Conservation (phyloP, 2,797 vertebrate genomes). For the Myripristis murdjan region DNA sequence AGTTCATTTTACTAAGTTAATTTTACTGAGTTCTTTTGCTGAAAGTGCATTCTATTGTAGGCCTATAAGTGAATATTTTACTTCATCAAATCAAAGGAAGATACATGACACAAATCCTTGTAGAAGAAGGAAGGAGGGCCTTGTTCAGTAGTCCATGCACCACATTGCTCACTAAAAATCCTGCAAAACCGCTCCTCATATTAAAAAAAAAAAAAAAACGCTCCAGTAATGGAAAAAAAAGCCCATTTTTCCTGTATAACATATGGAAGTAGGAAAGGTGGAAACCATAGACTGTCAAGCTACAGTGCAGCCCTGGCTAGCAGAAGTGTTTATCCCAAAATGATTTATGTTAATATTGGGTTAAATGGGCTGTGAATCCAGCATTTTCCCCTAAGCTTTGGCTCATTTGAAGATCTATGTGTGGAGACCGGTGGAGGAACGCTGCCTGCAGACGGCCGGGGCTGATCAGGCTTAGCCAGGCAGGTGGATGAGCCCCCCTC, state of each 20-base stretch:
- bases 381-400: conserved; percentile 70
- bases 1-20: too few relatives aligned
- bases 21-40: neutral
- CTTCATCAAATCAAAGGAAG: neutral
- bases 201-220: conserved; percentile 36
- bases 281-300: conserved; percentile 41
- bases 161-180: neutral
- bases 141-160: conserved; percentile 7
- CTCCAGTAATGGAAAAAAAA: conserved; percentile 27
- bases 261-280: conserved; percentile 33
- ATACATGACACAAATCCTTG: neutral
- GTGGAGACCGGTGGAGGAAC: conserved; percentile 37
- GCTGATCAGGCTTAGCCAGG: conserved; percentile 48
- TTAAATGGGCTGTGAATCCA: conserved; percentile 82
- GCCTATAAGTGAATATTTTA: conserved; percentile 3
- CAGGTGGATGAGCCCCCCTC: conserved; percentile 65
- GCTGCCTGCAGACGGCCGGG: conserved; percentile 61
- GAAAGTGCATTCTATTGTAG: too few relatives aligned
- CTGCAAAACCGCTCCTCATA: conserved; percentile 6
- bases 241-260: neutral
- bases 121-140: neutral
- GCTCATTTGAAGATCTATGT: conserved; percentile 78
- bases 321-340: conserved; percentile 65
- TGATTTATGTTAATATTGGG: conserved; percentile 78
- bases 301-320: conserved; percentile 29